Percentiles rank a stretch among this genome's conserved stretches.
Conservation (phyloP, 2,888 invertebrate species). For the Dermolepida albohirtum region DNA sequence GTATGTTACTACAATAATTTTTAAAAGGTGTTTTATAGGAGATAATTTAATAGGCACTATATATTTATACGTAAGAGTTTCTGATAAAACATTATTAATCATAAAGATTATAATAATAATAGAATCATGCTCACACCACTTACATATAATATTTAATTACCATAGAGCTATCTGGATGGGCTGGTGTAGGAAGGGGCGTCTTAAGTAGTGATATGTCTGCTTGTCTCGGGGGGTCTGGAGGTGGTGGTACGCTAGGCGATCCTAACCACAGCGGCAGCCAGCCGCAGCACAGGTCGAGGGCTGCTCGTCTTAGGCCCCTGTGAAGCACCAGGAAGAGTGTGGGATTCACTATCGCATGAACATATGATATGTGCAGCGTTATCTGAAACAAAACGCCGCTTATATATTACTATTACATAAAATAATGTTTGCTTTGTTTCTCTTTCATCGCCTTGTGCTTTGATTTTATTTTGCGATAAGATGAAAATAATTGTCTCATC, state of each 20-base stretch:
- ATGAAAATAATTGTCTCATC: conserved; percentile 10
- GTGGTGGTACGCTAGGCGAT: conserved; percentile 67
- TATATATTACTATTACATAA: conserved; percentile 17
- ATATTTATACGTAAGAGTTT: conserved; percentile 5
- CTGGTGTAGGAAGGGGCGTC: conserved; percentile 70
- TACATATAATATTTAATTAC: conserved; percentile 70
- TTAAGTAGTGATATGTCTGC: conserved; percentile 73
- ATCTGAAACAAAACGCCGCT: conserved; percentile 70
- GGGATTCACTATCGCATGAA: conserved; percentile 88
- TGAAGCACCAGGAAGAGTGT: conserved; percentile 83
- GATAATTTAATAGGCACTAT: no score
- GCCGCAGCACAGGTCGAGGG: conserved; percentile 81
- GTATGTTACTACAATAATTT: no score
- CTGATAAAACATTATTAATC: neutral
- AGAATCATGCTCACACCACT: conserved; percentile 62
- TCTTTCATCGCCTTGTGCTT: conserved; percentile 10
- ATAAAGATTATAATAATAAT: conserved; percentile 42
- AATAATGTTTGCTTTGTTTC: neutral
- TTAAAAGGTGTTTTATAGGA: no score
- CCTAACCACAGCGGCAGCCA: conserved; percentile 63
- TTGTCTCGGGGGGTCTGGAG: conserved; percentile 71
- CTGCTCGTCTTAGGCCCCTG: conserved; percentile 78
- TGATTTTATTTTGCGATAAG: conserved; percentile 6
- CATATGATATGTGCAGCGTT: conserved; percentile 87
- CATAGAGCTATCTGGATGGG: conserved; percentile 67